Base-by-base conservation (phyloP, 2,797 vertebrate genomes). In the Cetoscarus ocellatus region DNA sequence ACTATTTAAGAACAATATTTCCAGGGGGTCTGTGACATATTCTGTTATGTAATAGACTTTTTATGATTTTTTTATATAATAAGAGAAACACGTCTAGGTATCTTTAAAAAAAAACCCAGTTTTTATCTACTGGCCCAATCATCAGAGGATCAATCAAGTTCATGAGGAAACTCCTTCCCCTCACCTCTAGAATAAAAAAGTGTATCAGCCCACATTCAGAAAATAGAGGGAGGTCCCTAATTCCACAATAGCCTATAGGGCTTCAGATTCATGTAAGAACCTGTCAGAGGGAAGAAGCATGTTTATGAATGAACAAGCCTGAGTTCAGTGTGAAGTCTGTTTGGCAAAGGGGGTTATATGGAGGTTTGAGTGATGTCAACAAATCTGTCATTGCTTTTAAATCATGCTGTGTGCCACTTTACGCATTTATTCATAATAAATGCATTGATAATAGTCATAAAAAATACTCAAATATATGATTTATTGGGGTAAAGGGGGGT, bases 231-330 rank as follows among this genome's bases (percentile, higher is more conserved):
- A 93, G 93, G 93, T 92, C 88, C 92, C 89, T 91, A 84, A 91
- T 91, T 91, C 88, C 78, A 91, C 91, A 93, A 92, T 92, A 92
- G 92, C 93, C 93, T 93, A 94, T 94, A 92, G 93, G 92, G 90
- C 89, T 93, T 91, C 91, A 92, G 92, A 91, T 87, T 91, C 93
- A 91, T 94, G 93, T 92, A 93, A 84, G 88, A 93, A 93, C 91
- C 93, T 93, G 93, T 93, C 91, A 92, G 93, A 90, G 85, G 81
- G 81, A 92, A 90, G 90, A 91, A 88, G 87, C 90, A 91, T 93
- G 92, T 93, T 94, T 92, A 93, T 94, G 93, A 94, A 94, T 94
- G 93, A 92, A 93, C 82, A 84, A 80, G 88, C 68, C 73, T 3
- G 63, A 81, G 83, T 83, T 84, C 81, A 88, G 74, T 56, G 79